phyloP scores from a whole-genome alignment of 1,140 invertebrate genomes.

The Ips nitidus region DNA sequence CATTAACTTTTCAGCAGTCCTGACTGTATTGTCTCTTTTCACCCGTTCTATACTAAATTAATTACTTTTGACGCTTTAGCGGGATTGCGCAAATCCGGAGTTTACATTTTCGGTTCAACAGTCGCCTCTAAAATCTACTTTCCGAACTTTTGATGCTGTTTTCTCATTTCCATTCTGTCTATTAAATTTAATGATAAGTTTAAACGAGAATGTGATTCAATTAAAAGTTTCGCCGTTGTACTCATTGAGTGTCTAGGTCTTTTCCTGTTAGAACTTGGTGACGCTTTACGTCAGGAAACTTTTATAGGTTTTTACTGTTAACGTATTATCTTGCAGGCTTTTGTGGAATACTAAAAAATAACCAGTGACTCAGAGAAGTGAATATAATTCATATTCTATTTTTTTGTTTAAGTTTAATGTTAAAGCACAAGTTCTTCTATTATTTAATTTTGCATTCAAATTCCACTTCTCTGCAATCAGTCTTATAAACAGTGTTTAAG shows the following conservation, averaged over 20 bases:
- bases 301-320: too few species aligned
- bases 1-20: background rate
- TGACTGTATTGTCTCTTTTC: background rate
- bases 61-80: background rate
- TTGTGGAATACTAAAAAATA: too few species aligned
- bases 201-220: constrained; percentile 8
- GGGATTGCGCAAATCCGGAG: background rate
- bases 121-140: background rate
- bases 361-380: too few species aligned
- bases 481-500: too few species aligned
- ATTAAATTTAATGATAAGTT: constrained; percentile 8
- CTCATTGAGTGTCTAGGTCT: constrained; percentile 2
- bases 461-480: too few species aligned
- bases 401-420: too few species aligned
- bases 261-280: background rate
- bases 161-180: constrained; percentile 3
- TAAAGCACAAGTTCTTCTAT: too few species aligned
- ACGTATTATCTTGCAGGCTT: too few species aligned
- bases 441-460: too few species aligned
- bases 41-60: background rate
- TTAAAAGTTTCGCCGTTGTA: constrained; percentile 7
- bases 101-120: constrained; percentile 2
- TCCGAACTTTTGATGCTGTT: background rate
- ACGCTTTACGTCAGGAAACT: too few species aligned
- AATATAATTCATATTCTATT: too few species aligned